Base-by-base conservation (phyloP, 2,797 vertebrate genomes). In the Gallinago nigripennis region DNA sequence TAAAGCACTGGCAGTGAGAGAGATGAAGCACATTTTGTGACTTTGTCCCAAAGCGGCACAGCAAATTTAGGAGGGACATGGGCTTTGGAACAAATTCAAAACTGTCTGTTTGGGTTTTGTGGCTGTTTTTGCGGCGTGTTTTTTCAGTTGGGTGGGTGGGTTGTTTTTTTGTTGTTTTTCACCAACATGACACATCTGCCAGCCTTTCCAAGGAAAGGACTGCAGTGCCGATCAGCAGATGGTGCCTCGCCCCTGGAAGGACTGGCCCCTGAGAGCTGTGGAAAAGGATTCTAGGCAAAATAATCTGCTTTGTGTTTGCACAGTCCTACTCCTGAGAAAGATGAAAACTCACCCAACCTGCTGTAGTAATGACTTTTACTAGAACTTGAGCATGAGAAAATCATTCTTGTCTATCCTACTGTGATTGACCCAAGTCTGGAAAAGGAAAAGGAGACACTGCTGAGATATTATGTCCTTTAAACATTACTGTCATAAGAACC, bases 351-450 rank as follows among this genome's bases (percentile, higher is more conserved):
- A 80, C n/a, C 9, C 75, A 87, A 69, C 18, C 41, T 93, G 50
- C 39, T 88, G 60, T 10, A 80, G 27, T 28, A 77, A 69, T 54
- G 25, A 53, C 37, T 86, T 84, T 48, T 70, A 46, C 81, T 68
- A 87, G 64, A 94, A 87, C 54, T 64, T 86, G 17, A 90, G 28
- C n/a, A 70, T 16, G 13, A 93, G 64, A 87, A 94, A 82, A 78
- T 68, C 0, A 88, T 41, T 60, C 77, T 30, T 25, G 31, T 78
- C 66, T 82, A 54, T 63, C 25, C 17, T 72, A 46, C n/a, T 18
- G 8, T 20, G 57, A 76, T 71, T 76, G 0, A 0, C 58, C 25
- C 35, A 84, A 56, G n/a, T 51, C 37, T 83, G 37, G 30, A 73
- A 69, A 84, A 92, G 37, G 31, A 73, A 69, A 84, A 90, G 25